These are phyloP conservation scores for Lethenteron camtschaticum DNA, from an alignment of 2,113 vertebrate species.

Conservation along the genomic window DNA sequence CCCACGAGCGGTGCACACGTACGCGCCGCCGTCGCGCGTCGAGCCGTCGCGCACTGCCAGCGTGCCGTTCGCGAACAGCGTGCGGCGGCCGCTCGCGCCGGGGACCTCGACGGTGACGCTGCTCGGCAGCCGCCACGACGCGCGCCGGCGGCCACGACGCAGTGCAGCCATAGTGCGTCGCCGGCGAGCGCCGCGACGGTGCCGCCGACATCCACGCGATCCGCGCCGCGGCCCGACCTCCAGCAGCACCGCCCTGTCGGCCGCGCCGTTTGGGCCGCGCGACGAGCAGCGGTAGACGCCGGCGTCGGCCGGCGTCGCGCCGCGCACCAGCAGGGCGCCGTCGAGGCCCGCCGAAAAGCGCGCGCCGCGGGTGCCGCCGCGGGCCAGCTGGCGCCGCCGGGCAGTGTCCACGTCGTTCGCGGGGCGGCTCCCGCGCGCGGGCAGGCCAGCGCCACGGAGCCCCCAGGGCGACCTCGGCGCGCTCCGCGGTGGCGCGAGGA, in stretches of 20 bases:
- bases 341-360: slow-evolving; percentile 37
- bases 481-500: slow-evolving; percentile 23
- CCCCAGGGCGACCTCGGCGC: slow-evolving; percentile 18
- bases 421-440: slow-evolving; percentile 27
- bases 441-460: slow-evolving; percentile 48
- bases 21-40: slow-evolving; percentile 51
- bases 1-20: slow-evolving; percentile 32
- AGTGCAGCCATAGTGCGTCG: slow-evolving; percentile 44
- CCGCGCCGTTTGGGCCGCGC: slow-evolving; percentile 23
- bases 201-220: slow-evolving; percentile 27
- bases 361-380: slow-evolving; percentile 12
- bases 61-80: slow-evolving; percentile 42
- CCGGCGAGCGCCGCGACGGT: slow-evolving; percentile 42
- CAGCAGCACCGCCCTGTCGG: slow-evolving; percentile 35
- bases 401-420: slow-evolving; percentile 43
- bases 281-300: slow-evolving; percentile 54
- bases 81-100: slow-evolving; percentile 35
- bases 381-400: slow-evolving; percentile 24
- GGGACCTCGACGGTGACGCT: slow-evolving; percentile 34
- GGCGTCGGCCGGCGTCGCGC: slow-evolving; percentile 29
- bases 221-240: slow-evolving; percentile 30
- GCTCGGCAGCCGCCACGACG: slow-evolving; percentile 52
- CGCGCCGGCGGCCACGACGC: slow-evolving; percentile 18
- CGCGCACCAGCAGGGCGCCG: slow-evolving; percentile 42
- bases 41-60: slow-evolving; percentile 39